Percentiles rank a stretch among this genome's conserved stretches.
phyloP scores from a whole-genome alignment of 2,888 invertebrate genomes.

The Drosophila demipolita region DNA sequence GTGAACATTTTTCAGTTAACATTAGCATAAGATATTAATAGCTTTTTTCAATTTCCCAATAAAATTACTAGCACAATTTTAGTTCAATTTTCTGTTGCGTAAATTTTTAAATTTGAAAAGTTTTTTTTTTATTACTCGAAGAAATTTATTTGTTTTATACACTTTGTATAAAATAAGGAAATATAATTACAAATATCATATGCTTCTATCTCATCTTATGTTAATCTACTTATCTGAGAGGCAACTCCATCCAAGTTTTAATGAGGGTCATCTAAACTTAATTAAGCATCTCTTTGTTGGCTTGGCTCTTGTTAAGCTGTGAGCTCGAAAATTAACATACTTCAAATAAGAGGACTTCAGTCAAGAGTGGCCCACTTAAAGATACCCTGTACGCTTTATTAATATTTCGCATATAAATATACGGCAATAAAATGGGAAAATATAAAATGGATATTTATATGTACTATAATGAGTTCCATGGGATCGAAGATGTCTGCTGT shows the following conservation, averaged over 20 bases:
- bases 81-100: neutral
- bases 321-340: constrained; percentile 14
- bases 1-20: too few species aligned
- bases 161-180: neutral
- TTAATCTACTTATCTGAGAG: constrained; percentile 11
- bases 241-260: neutral
- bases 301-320: constrained; percentile 10
- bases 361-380: too few species aligned
- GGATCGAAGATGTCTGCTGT: neutral
- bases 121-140: neutral
- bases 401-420: neutral
- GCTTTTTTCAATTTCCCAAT: neutral
- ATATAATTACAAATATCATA: constrained; percentile 13
- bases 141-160: neutral
- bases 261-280: constrained; percentile 40
- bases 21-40: neutral
- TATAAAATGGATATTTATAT: neutral
- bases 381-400: neutral
- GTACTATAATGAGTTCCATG: neutral
- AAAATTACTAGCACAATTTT: neutral
- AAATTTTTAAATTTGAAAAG: neutral
- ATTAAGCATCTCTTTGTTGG: constrained; percentile 52
- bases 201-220: neutral
- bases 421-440: neutral
- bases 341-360: too few species aligned